Percentiles rank a stretch among this genome's conserved stretches.
phyloP scores from a whole-genome alignment of 2,888 invertebrate species.

The Leptinotarsa tumamoca region DNA sequence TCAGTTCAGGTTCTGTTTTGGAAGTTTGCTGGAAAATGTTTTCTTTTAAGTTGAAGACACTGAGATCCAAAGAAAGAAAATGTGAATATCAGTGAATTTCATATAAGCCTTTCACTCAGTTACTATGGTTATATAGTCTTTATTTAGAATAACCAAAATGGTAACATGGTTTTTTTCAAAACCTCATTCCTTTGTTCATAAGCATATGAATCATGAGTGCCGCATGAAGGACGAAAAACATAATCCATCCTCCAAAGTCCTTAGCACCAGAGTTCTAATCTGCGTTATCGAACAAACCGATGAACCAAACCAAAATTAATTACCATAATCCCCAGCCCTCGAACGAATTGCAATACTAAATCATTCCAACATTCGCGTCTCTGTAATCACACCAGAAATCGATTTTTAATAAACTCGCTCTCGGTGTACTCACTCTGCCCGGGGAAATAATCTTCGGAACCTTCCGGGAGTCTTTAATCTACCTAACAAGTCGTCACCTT shows the following conservation, averaged over 20 bases:
- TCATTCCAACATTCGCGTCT: constrained; percentile 17
- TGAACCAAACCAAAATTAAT: constrained; percentile 21
- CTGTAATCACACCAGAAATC: constrained; percentile 14
- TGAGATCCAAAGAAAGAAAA: too few relatives aligned
- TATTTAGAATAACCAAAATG: too few relatives aligned
- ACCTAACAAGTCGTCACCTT: constrained; percentile 26
- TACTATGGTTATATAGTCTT: too few relatives aligned
- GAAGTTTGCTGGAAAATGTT: too few relatives aligned
- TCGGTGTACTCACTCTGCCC: constrained; percentile 4
- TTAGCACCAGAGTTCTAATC: not conserved
- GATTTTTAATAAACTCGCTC: constrained; percentile 26
- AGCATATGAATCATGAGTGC: too few relatives aligned
- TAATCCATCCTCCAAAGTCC: not conserved
- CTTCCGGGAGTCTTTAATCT: constrained; percentile 26
- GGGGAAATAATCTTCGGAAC: constrained; percentile 13
- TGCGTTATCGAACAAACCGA: constrained; percentile 5
- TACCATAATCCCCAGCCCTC: constrained; percentile 5
- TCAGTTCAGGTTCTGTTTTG: too few relatives aligned
- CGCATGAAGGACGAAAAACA: not conserved
- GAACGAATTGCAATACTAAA: constrained; percentile 6
- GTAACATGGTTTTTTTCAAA: too few relatives aligned
- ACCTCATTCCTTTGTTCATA: too few relatives aligned
- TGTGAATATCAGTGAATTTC: too few relatives aligned
- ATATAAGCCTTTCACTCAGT: too few relatives aligned
- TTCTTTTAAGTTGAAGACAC: too few relatives aligned